Conservation (phyloP, 2,797 vertebrate genomes). For the Apodemus agrarius region DNA sequence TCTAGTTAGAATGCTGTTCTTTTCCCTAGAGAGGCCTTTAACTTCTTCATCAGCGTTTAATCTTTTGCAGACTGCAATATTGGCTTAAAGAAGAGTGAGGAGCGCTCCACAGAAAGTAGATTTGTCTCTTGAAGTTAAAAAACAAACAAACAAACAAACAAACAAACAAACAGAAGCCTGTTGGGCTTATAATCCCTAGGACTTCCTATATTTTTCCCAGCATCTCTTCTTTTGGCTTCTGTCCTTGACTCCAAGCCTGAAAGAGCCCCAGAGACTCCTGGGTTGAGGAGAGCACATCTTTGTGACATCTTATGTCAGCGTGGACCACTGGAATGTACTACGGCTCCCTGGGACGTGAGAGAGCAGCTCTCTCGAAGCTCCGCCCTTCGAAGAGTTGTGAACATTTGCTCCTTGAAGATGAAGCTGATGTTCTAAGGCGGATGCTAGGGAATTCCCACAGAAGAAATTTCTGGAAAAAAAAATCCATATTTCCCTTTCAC, state of each 20-base stretch:
- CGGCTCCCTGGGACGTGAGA: slow-evolving; percentile 76
- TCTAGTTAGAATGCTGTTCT: slow-evolving; percentile 73
- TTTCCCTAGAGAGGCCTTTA: slow-evolving; percentile 78
- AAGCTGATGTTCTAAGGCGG: slow-evolving; percentile 73
- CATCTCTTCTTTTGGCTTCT: slow-evolving; percentile 56
- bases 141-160: slow-evolving; percentile 57
- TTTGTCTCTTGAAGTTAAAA: slow-evolving; percentile 52
- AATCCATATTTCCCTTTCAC: slow-evolving; percentile 60
- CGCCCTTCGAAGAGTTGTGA: slow-evolving; percentile 70
- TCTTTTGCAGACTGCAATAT: slow-evolving; percentile 60
- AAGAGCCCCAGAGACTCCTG: neutral
- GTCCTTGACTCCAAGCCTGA: slow-evolving; percentile 25
- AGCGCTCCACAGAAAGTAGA: neutral
- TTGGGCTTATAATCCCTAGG: slow-evolving; percentile 84
- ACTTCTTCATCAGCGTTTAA: slow-evolving; percentile 82
- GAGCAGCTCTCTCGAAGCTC: slow-evolving; percentile 74
- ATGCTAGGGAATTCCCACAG: slow-evolving; percentile 75
- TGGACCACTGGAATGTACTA: slow-evolving; percentile 63
- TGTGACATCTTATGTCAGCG: slow-evolving; percentile 67
- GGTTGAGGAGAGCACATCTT: slow-evolving; percentile 72
- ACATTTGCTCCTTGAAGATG: slow-evolving; percentile 68
- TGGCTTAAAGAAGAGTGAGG: neutral
- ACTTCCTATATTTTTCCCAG: slow-evolving; percentile 74
- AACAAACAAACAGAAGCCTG: slow-evolving; percentile 69
- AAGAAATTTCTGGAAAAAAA: slow-evolving; percentile 75